Evolutionary conservation across 1,140 invertebrate species (phyloP).

Genomic region (Drosophila dunni): DNA sequence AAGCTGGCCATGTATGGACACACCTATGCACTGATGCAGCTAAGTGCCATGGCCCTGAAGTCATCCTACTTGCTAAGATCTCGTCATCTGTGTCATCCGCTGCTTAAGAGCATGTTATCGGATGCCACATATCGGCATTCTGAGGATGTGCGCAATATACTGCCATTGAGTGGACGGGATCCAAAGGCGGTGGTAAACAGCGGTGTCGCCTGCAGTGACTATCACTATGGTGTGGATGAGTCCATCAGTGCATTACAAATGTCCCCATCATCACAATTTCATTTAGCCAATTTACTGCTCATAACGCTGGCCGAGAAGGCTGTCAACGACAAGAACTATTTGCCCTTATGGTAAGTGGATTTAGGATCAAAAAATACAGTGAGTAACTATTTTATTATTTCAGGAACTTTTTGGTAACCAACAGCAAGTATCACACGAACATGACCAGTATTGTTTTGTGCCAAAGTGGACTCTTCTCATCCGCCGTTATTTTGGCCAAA

Average conservation of each 20-base stretch:
- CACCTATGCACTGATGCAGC: constrained; percentile 88
- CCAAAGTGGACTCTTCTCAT: constrained; percentile 82
- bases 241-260: constrained; percentile 79
- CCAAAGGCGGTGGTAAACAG: constrained; percentile 51
- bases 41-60: constrained; percentile 82
- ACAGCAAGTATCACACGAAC: constrained; percentile 83
- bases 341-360: constrained; percentile 74
- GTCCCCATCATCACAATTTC: constrained; percentile 84
- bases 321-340: constrained; percentile 83
- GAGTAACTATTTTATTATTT: neutral
- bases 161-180: constrained; percentile 44
- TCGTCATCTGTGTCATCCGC: constrained; percentile 60
- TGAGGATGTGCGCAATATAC: constrained; percentile 72
- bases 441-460: constrained; percentile 84
- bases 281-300: constrained; percentile 82
- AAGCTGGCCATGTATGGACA: constrained; percentile 90
- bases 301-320: constrained; percentile 81
- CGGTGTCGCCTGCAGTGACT: constrained; percentile 73
- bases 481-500: constrained; percentile 77
- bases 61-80: constrained; percentile 74
- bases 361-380: too few relatives aligned
- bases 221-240: constrained; percentile 78
- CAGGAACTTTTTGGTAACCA: constrained; percentile 83
- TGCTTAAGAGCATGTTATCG: constrained; percentile 65
- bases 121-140: constrained; percentile 78